These are phyloP conservation scores for Protomyctophum bolini DNA, from an alignment of 2,113 vertebrate species.

Conservation along the genomic window DNA sequence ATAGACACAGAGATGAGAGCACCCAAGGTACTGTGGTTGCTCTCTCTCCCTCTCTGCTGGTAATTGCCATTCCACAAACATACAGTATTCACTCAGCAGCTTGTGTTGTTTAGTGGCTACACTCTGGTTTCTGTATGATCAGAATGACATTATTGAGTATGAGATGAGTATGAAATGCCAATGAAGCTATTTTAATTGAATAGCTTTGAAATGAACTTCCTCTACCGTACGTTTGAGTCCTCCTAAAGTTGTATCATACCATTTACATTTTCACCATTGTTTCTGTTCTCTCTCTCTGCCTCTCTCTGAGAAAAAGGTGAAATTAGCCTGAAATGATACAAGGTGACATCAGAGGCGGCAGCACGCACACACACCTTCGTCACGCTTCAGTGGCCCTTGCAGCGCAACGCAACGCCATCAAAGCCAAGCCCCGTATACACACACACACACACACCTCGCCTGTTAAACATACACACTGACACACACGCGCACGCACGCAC, in stretches of 20 bases:
- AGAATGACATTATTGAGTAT: no score
- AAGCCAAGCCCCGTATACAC: conserved; percentile 63
- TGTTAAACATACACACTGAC: conserved; percentile 63
- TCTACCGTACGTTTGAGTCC: no score
- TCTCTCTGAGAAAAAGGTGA: conserved; percentile 66
- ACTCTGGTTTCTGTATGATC: no score
- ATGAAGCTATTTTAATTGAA: background rate
- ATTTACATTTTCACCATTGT: conserved; percentile 56
- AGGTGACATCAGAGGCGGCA: conserved; percentile 72
- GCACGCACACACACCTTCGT: conserved; percentile 42
- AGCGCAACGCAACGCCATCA: conserved; percentile 65
- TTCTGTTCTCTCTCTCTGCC: conserved; percentile 46
- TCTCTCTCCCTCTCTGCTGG: no score
- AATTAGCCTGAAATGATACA: conserved; percentile 80
- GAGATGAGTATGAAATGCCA: no score
- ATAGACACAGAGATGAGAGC: background rate
- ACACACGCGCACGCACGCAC: conserved; percentile 30
- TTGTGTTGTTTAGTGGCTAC: no score
- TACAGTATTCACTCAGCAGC: no score
- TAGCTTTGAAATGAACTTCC: conserved; percentile 8
- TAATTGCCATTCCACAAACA: no score
- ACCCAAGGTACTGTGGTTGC: no score
- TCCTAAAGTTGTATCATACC: conserved; percentile 62
- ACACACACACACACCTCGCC: conserved; percentile 60
- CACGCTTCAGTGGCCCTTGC: conserved; percentile 64